A percentile compares a stretch with the other conserved stretches of the same genome.
Evolutionary conservation across 1,140 invertebrate species (phyloP).

Genomic region (Cecropterus lyciades): DNA sequence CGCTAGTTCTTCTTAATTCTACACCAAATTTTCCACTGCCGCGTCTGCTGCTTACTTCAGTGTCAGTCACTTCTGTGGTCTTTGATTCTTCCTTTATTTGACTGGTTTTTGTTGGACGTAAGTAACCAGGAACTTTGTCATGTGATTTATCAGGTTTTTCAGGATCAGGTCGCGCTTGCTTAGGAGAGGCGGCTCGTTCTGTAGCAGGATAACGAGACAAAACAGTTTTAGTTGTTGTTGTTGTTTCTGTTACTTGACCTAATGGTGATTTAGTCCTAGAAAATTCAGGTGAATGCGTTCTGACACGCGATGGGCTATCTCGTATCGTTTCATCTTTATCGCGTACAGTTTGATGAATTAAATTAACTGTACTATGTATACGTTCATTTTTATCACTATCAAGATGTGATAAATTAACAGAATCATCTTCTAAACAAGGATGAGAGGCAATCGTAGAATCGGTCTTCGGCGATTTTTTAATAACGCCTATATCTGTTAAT

Average conservation of each 20-base stretch:
- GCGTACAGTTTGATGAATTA: slow-evolving; percentile 4
- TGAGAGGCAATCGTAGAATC: slow-evolving; percentile 55
- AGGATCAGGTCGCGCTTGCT: slow-evolving; percentile 34
- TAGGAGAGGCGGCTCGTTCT: slow-evolving; percentile 48
- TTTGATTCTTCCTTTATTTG: slow-evolving; percentile 68
- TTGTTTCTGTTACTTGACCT: slow-evolving; percentile 44
- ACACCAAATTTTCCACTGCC: slow-evolving; percentile 88
- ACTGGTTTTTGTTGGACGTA: slow-evolving; percentile 69
- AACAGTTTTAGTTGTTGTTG: slow-evolving; percentile 51
- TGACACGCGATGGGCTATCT: slow-evolving; percentile 46
- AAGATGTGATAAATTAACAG: slow-evolving; percentile 41
- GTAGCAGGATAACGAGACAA: slow-evolving; percentile 41
- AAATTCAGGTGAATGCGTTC: slow-evolving; percentile 52
- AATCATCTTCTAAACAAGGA: slow-evolving; percentile 47
- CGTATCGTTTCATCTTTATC: slow-evolving; percentile 43
- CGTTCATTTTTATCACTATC: slow-evolving; percentile 47
- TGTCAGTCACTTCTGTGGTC: slow-evolving; percentile 48
- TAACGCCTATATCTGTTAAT: slow-evolving; percentile 70
- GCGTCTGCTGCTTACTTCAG: slow-evolving; percentile 72
- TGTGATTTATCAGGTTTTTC: slow-evolving; percentile 54
- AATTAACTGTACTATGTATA: slow-evolving; percentile 10
- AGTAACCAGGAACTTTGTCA: slow-evolving; percentile 66
- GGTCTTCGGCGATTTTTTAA: slow-evolving; percentile 64
- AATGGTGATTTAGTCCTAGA: slow-evolving; percentile 55
- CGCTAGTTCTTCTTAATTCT: slow-evolving; percentile 84